Conservation (phyloP, 2,888 invertebrate species). For the Caenorhabditis wallacei region DNA sequence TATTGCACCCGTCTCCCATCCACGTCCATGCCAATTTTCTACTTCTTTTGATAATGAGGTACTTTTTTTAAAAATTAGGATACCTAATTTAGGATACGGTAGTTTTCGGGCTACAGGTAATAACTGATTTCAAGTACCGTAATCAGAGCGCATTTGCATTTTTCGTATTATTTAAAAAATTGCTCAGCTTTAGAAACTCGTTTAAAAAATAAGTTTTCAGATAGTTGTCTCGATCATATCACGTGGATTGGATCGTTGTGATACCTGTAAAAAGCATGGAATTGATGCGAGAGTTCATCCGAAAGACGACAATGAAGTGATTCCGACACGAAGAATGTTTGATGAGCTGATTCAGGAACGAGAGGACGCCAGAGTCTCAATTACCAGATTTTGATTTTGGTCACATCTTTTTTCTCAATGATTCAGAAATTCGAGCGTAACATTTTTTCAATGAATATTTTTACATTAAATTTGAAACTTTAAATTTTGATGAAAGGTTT, state of each 20-base stretch:
- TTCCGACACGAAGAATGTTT: conserved; percentile 59
- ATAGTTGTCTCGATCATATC: conserved; percentile 58
- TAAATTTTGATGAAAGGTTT: too few relatives aligned
- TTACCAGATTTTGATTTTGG: conserved; percentile 43
- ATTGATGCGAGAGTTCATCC: conserved; percentile 43
- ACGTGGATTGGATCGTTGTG: conserved; percentile 59
- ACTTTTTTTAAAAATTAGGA: too few relatives aligned
- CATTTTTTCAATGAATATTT: too few relatives aligned
- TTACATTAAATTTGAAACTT: too few relatives aligned
- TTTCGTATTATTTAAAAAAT: too few relatives aligned
- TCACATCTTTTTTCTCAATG: neutral
- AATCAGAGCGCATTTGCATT: too few relatives aligned
- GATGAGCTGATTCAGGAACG: conserved; percentile 37
- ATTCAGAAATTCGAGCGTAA: too few relatives aligned
- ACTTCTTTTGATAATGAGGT: conserved; percentile 61
- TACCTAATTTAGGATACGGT: too few relatives aligned
- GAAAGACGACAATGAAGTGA: conserved; percentile 17
- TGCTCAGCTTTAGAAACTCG: too few relatives aligned
- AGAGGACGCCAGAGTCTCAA: neutral
- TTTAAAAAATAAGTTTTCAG: conserved; percentile 48
- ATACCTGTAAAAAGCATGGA: conserved; percentile 62
- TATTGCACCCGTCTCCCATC: conserved; percentile 63
- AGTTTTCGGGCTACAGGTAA: too few relatives aligned
- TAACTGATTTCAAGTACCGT: too few relatives aligned
- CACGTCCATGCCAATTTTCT: conserved; percentile 45